Evolutionary conservation across 2,113 vertebrate species (phyloP).

Genomic region (Amazona vittata): DNA sequence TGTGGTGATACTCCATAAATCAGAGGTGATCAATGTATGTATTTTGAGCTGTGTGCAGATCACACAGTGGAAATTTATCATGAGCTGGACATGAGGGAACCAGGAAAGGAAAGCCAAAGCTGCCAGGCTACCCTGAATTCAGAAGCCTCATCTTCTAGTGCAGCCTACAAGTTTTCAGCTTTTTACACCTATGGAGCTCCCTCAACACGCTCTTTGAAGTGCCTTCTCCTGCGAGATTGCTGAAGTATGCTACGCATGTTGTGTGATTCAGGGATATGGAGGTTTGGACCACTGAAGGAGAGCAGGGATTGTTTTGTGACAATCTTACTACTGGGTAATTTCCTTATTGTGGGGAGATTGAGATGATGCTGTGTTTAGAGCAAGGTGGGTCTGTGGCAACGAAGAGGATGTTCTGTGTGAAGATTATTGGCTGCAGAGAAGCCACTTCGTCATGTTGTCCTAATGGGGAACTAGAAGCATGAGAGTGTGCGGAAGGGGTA

Average conservation of each 20-base stretch:
- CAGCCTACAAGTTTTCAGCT: background rate
- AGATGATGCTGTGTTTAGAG: background rate
- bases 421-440: background rate
- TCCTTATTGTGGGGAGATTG: background rate
- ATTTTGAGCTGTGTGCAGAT: background rate
- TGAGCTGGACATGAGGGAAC: background rate
- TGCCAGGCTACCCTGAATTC: background rate
- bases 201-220: background rate
- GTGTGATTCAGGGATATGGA: background rate
- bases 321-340: background rate
- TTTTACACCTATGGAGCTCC: background rate
- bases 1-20: background rate
- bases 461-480: background rate
- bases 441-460: background rate
- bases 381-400: background rate
- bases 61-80: background rate
- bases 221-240: background rate
- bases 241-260: background rate
- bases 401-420: background rate
- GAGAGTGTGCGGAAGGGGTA: background rate
- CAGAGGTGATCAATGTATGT: background rate
- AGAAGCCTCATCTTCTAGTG: background rate
- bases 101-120: background rate
- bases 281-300: no score
- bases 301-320: background rate